Evolutionary conservation across 2,888 invertebrate species (phyloP).

Genomic region (Drosophila rubida): DNA sequence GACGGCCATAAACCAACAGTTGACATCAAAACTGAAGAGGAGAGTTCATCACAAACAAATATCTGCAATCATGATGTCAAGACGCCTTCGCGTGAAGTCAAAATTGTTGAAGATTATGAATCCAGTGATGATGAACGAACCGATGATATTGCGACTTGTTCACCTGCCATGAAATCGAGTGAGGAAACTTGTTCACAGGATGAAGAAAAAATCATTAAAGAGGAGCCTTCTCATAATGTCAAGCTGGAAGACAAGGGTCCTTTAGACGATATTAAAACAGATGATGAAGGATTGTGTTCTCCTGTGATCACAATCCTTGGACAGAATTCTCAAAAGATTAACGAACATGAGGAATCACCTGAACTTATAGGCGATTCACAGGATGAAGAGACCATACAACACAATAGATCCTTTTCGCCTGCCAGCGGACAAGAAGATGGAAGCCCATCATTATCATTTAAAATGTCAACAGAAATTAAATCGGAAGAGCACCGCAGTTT

Average conservation of each 20-base stretch:
- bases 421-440: not conserved
- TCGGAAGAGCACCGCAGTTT: not conserved
- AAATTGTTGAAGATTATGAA: slow-evolving; percentile 28
- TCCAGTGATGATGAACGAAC: slow-evolving; percentile 11
- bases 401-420: not conserved
- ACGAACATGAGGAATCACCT: slow-evolving; percentile 1
- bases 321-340: not conserved
- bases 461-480: slow-evolving; percentile 5
- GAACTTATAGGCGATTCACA: slow-evolving; percentile 10
- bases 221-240: not conserved
- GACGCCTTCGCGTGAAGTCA: slow-evolving; percentile 10
- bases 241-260: slow-evolving; percentile 17
- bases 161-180: slow-evolving; percentile 1
- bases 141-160: not conserved
- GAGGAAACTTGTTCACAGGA: slow-evolving; percentile 16
- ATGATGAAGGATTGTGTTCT: slow-evolving; percentile 13
- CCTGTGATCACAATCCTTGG: slow-evolving; percentile 12
- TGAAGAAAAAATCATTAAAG: slow-evolving; percentile 6
- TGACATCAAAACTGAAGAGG: slow-evolving; percentile 12
- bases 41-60: not conserved
- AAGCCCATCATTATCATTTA: slow-evolving; percentile 2
- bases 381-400: slow-evolving; percentile 21
- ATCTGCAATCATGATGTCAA: slow-evolving; percentile 3
- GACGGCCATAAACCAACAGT: not conserved
- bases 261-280: not conserved